These are phyloP conservation scores for Zootermopsis nevadensis DNA, from an alignment of 2,888 invertebrate genomes.

Conservation along the genomic window DNA sequence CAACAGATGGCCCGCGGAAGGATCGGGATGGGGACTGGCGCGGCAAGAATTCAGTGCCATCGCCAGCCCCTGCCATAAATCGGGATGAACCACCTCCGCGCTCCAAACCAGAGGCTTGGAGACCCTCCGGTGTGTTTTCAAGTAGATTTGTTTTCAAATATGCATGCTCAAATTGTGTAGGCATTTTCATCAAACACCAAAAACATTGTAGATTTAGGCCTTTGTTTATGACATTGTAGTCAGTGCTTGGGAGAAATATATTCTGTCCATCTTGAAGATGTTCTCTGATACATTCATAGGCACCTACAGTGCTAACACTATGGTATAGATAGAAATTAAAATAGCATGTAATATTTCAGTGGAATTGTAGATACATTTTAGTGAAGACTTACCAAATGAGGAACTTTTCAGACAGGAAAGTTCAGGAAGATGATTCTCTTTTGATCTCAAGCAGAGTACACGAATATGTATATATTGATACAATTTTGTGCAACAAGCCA, in stretches of 20 bases:
- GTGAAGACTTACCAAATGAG: no score
- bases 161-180: not conserved
- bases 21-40: constrained; percentile 31
- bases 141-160: not conserved
- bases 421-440: not conserved
- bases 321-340: no score
- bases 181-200: not conserved
- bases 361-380: no score
- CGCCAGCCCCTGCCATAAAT: not conserved
- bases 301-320: no score
- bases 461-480: no score
- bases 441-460: no score
- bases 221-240: not conserved
- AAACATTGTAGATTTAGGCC: not conserved
- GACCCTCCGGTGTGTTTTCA: constrained; percentile 13
- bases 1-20: constrained; percentile 25
- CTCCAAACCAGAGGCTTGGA: constrained; percentile 24
- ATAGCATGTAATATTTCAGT: no score
- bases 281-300: no score
- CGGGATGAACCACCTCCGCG: not conserved
- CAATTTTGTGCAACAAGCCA: no score
- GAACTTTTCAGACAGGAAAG: no score
- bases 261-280: no score
- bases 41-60: not conserved
- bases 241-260: no score